Conservation (phyloP, 2,888 invertebrate genomes). For the Ptychoptera contaminata region DNA sequence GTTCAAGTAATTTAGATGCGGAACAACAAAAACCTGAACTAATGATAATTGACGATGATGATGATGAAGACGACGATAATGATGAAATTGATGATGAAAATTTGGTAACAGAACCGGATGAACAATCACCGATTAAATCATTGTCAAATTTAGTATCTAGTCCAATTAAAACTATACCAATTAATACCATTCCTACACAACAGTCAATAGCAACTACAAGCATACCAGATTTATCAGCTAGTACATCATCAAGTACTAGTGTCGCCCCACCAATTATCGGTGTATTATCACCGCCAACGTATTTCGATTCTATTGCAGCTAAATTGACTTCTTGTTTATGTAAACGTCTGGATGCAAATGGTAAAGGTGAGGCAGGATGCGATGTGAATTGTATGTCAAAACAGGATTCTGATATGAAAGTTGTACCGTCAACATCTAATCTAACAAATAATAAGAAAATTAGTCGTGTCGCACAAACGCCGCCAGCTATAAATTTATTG, state of each 20-base stretch:
- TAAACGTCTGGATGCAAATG: constrained; percentile 21
- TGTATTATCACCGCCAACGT: constrained; percentile 8
- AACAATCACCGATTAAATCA: constrained; percentile 44
- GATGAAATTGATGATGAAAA: background rate
- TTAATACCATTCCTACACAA: constrained; percentile 21
- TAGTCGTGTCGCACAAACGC: background rate
- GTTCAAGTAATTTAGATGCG: too few relatives aligned
- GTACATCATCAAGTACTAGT: constrained; percentile 3
- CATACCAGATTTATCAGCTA: constrained; percentile 13
- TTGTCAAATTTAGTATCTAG: constrained; percentile 45
- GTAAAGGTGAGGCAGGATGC: constrained; percentile 13
- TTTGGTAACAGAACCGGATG: constrained; percentile 8
- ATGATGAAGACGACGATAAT: background rate
- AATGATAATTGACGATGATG: too few relatives aligned
- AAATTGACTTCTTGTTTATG: constrained; percentile 32
- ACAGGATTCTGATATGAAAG: too few relatives aligned
- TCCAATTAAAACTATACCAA: constrained; percentile 30
- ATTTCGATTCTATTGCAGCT: constrained; percentile 28
- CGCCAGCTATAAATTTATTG: constrained; percentile 10
- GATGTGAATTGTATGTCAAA: constrained; percentile 11
- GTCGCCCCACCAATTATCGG: constrained; percentile 14
- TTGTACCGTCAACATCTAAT: too few relatives aligned
- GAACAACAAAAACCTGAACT: too few relatives aligned
- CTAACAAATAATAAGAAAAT: too few relatives aligned
- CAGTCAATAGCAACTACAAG: constrained; percentile 2